These are phyloP conservation scores for Larimichthys crocea DNA, from an alignment of 2,113 vertebrate species.

Conservation along the genomic window DNA sequence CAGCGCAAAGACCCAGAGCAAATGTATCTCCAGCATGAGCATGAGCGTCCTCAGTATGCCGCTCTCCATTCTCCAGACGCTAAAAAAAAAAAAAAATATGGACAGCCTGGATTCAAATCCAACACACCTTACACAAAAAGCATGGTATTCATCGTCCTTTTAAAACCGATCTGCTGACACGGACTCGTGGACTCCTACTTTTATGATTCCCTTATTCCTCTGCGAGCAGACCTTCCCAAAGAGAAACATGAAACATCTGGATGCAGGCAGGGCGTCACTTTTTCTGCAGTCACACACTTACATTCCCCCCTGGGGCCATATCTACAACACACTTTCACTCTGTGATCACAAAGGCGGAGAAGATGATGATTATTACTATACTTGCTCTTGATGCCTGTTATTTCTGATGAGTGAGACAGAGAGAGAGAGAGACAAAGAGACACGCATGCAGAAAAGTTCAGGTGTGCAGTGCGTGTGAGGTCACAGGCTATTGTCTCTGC, in stretches of 20 bases:
- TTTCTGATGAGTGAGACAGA: not conserved
- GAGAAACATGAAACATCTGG: constrained; percentile 83
- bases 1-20: constrained; percentile 61
- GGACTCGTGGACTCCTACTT: not conserved
- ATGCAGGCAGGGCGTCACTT: constrained; percentile 71
- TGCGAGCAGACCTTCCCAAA: constrained; percentile 35
- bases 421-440: not conserved
- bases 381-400: not conserved
- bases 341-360: constrained; percentile 19
- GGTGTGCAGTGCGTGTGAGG: constrained; percentile 53
- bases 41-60: constrained; percentile 42
- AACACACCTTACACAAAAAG: constrained; percentile 15
- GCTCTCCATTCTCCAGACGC: constrained; percentile 69
- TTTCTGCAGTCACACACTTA: constrained; percentile 52
- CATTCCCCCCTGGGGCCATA: constrained; percentile 40
- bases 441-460: constrained; percentile 34
- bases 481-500: constrained; percentile 30
- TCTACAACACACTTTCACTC: constrained; percentile 37
- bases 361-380: constrained; percentile 4
- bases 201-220: constrained; percentile 10
- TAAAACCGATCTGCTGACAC: constrained; percentile 5
- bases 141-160: not conserved
- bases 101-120: not conserved
- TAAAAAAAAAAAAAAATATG: not conserved
- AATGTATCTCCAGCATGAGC: constrained; percentile 58